Conservation (phyloP, 2,797 vertebrate genomes). For the Eulemur albifrons region DNA sequence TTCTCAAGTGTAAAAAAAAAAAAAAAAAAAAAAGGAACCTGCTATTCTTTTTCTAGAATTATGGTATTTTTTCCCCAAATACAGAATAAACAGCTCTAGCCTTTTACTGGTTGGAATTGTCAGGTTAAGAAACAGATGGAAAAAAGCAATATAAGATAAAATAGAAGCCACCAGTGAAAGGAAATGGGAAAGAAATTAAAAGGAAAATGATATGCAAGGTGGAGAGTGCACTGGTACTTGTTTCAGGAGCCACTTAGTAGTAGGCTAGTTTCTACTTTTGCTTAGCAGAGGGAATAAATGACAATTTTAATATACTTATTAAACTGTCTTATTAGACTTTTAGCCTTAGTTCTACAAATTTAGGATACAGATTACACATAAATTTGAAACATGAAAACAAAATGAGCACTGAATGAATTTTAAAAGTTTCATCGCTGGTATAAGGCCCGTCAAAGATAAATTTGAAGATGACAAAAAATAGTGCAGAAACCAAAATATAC, state of each 20-base stretch:
- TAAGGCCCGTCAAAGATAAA: background rate
- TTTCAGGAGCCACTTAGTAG: background rate
- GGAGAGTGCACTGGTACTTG: background rate
- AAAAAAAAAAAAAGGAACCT: background rate
- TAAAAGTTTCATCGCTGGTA: constrained; percentile 3
- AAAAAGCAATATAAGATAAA: background rate
- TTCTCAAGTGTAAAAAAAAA: background rate
- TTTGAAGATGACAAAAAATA: background rate
- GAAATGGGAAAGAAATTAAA: background rate
- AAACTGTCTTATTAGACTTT: background rate
- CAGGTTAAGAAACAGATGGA: background rate
- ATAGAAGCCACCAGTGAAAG: background rate
- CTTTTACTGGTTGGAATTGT: background rate
- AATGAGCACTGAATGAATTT: constrained; percentile 4
- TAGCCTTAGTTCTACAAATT: background rate
- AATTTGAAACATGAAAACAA: constrained; percentile 28
- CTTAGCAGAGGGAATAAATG: background rate
- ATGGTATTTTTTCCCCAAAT: background rate
- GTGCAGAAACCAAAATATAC: background rate
- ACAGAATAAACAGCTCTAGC: background rate
- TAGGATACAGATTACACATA: background rate
- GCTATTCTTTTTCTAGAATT: background rate
- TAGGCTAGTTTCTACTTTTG: background rate
- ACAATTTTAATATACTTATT: background rate
- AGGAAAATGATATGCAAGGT: background rate